A percentile compares a stretch with the other conserved stretches of the same genome.
phyloP scores from a whole-genome alignment of 37 sponge, comb jelly and placozoan species.

The Halisarca cf. caerulea region DNA sequence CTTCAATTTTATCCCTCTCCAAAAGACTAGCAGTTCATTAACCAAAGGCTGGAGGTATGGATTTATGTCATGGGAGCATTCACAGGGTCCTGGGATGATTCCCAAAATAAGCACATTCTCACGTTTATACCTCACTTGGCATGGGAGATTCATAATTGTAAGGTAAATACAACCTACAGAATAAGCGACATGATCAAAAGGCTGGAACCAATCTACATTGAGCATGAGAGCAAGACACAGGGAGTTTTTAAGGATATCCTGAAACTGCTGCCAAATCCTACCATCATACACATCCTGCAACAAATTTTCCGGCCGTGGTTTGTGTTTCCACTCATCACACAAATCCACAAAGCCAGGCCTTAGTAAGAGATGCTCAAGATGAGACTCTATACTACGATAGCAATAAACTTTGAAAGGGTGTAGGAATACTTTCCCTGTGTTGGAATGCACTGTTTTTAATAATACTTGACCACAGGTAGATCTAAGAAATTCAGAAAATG shows the following conservation, averaged over 20 bases:
- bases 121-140: constrained; percentile 30
- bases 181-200: constrained; percentile 33
- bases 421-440: constrained; percentile 3
- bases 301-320: not conserved
- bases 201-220: constrained; percentile 57
- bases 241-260: constrained; percentile 1
- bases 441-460: constrained; percentile 30
- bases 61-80: constrained; percentile 46
- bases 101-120: constrained; percentile 54
- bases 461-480: constrained; percentile 18
- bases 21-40: constrained; percentile 37
- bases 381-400: constrained; percentile 21
- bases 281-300: constrained; percentile 69
- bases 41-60: constrained; percentile 49
- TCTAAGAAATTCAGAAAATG: too few relatives aligned
- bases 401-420: constrained; percentile 53
- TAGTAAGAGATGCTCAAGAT: constrained; percentile 32
- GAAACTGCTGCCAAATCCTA: constrained; percentile 59
- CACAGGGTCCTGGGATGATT: constrained; percentile 64
- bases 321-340: constrained; percentile 44
- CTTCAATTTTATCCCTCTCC: constrained; percentile 39
- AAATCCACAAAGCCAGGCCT: constrained; percentile 17
- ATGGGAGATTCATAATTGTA: constrained; percentile 48
- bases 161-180: constrained; percentile 63
- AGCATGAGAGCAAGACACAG: constrained; percentile 37